Evolutionary conservation across 2,797 vertebrate genomes (phyloP).

Genomic region (Pelodytes ibericus): DNA sequence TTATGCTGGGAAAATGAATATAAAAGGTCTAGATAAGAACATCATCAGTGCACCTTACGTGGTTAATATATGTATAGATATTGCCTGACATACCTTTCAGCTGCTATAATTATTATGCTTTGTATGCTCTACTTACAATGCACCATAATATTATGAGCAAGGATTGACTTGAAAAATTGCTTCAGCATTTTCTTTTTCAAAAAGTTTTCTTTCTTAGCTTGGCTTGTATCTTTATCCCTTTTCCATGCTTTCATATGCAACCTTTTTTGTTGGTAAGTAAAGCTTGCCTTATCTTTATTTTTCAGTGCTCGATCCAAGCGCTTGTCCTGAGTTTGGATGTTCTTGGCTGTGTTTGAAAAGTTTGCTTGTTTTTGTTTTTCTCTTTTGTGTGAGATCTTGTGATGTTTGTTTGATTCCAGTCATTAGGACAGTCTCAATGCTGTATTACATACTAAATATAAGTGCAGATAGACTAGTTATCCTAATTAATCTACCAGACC

Average conservation of each 20-base stretch:
- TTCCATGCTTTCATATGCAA: conserved; percentile 74
- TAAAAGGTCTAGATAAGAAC: too few relatives aligned
- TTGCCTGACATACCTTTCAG: too few relatives aligned
- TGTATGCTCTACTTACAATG: background rate
- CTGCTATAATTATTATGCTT: too few relatives aligned
- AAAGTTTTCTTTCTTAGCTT: conserved; percentile 66
- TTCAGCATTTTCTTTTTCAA: conserved; percentile 47
- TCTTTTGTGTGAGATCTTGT: too few relatives aligned
- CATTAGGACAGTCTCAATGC: too few relatives aligned
- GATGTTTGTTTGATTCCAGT: too few relatives aligned
- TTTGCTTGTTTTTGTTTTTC: conserved; percentile 14
- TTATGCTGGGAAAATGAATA: too few relatives aligned
- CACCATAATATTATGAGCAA: background rate
- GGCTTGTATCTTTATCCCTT: conserved; percentile 62
- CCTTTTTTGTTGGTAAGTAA: conserved; percentile 79
- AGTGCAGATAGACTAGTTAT: too few relatives aligned
- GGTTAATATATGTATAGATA: too few relatives aligned
- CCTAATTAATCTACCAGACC: too few relatives aligned
- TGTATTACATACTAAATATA: too few relatives aligned
- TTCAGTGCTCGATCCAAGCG: conserved; percentile 3
- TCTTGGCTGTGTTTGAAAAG: background rate
- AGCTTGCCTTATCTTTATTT: conserved; percentile 41
- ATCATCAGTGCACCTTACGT: too few relatives aligned
- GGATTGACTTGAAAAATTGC: background rate
- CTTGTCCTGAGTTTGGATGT: background rate